A percentile compares a stretch with the other conserved stretches of the same genome.
Conservation (phyloP, 2,113 vertebrate species). For the Anser brachyrhynchus region DNA sequence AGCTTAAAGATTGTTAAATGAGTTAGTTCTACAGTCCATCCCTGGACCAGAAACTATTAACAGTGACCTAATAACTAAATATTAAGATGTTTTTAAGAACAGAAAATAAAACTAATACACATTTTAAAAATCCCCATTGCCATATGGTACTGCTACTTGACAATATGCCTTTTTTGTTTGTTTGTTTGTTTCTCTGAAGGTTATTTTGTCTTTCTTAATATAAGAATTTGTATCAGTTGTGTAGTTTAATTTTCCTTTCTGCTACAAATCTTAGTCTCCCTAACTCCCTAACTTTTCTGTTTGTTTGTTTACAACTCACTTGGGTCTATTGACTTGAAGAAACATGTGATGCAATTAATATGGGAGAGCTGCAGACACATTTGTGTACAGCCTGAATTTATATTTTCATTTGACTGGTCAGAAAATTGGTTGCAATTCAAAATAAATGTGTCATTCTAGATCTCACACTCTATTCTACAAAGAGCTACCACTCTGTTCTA, state of each 20-base stretch:
- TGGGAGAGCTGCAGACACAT: neutral
- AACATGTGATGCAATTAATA: slow-evolving; percentile 15
- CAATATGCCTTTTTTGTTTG: neutral
- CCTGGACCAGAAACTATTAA: neutral
- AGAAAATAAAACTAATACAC: neutral
- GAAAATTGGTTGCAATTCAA: slow-evolving; percentile 40
- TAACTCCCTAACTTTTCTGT: neutral
- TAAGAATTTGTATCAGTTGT: neutral
- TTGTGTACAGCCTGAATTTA: slow-evolving; percentile 7
- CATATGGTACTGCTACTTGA: neutral
- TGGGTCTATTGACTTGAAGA: neutral
- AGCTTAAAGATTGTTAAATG: neutral
- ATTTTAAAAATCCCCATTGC: neutral
- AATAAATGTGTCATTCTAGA: slow-evolving; percentile 15
- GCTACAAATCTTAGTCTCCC: neutral
- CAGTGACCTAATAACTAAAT: neutral
- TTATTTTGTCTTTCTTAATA: neutral
- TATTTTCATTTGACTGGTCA: slow-evolving; percentile 30
- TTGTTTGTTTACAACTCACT: slow-evolving; percentile 21
- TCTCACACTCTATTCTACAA: slow-evolving; percentile 4
- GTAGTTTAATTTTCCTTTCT: neutral
- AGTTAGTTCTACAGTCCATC: neutral
- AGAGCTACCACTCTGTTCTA: slow-evolving; percentile 26
- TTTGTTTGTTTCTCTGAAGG: neutral
- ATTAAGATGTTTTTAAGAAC: neutral